Evolutionary conservation across 2,113 vertebrate species (phyloP), one percentile per base, ranked within the genome.

Genomic region (Esox niger): DNA sequence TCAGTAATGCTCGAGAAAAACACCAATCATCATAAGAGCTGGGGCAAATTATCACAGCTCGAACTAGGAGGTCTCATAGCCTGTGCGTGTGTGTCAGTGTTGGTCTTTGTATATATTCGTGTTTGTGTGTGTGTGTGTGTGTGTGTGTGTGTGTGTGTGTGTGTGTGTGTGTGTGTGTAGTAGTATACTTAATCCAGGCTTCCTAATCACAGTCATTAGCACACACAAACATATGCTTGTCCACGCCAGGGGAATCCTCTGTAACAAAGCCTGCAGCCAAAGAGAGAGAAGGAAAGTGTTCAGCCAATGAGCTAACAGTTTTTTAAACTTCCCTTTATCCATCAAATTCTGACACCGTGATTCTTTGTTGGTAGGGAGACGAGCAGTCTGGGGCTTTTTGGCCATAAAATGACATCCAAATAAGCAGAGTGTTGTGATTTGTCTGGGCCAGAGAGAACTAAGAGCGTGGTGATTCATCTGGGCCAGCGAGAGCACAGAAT

Each of bases 141-240:
- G 15, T 66, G n/a, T 56, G 46, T 54, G 17, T 55, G 29, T 35
- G 3, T 26, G 27, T 63, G 1, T 46, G 62, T 29, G 25, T 9
- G 23, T 10, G 3, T 29, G 49, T 47, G 56, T 60, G 55, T 65
- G 26, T 67, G 70, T 77, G 75, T 76, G 74, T 52, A 32, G 64
- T 84, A 75, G n/a, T n/a, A 79, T 80, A 60, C 65, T 43, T 80
- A 85, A 89, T 87, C 81, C 79, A 79, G 72, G 74, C 70, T 68
- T 27, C 59, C 20, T 86, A 89, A 88, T 90, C 74, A 85, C 72
- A 82, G 83, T 86, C 86, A 83, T 90, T 85, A 82, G 82, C 73
- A 62, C 70, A 71, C 64, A 67, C 66, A 76, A 77, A 74, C 77
- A 83, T 71, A 84, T 81, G 80, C 69, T 35, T 70, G 30, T 32